Evolutionary conservation across 2,888 invertebrate genomes (phyloP), one percentile per base, ranked within the genome.

Genomic region (Melieria crassipennis): DNA sequence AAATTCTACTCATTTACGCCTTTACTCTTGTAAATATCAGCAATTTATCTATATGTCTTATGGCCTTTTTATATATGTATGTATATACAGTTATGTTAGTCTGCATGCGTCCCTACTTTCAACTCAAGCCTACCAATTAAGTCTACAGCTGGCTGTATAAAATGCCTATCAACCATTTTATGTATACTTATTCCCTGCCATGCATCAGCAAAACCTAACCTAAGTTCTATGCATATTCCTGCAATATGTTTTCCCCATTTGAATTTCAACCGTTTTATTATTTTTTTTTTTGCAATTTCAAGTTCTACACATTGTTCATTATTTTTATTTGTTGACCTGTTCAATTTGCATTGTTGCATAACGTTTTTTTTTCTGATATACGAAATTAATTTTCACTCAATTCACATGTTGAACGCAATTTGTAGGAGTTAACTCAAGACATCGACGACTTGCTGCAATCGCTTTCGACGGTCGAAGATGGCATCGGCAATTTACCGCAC

Each of bases 361-460:
- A 30, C 30, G 30, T 30, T 30, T 30, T 30, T 30, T 30, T 50
- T 43, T 52, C n/a, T 50, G 43, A 13, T 43, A 9, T 45, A 10
- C 46, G 5, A 55, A 69, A 48, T 56, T 60, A 57, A 55, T 46
- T 52, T 16, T 58, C 45, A 70, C 57, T 61, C n/a, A 55, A 67
- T 46, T 61, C 67, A 61, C 58, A 67, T 50, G 48, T 60, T 67
- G 58, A 67, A 69, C 61, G 61, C 69, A 73, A 71, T 74, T 73
- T 80, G 74, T 84, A 91, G 91, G 91, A 90, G 86, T 86, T 88
- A 83, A 88, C 89, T 87, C 89, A 89, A 88, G 92, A 92, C 87
- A 89, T 94, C 85, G 91, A 91, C 85, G 89, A 89, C 82, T 89
- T 94, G 79, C 91, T 92, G 80, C 89, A 89, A 85, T 91, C 91